Conservation (phyloP, 2,797 vertebrate genomes). For the Rhinophrynus dorsalis region DNA sequence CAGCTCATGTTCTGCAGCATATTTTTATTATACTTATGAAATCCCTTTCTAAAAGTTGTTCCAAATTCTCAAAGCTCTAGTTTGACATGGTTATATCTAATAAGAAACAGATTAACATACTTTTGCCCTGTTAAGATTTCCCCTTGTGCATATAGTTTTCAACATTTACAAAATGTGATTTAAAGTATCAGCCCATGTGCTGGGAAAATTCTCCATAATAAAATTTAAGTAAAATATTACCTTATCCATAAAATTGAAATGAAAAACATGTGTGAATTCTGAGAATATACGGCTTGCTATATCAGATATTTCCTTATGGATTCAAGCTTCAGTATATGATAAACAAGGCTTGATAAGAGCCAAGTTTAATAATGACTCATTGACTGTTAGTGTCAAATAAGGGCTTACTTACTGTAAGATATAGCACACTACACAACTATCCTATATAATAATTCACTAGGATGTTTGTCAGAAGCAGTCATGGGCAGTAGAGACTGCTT, state of each 20-base stretch:
- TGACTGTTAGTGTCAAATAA: not conserved
- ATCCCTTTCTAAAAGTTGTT: not conserved
- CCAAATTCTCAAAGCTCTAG: slow-evolving; percentile 13
- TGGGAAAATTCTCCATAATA: slow-evolving; percentile 33
- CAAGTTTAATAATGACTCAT: slow-evolving; percentile 27
- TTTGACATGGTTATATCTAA: slow-evolving; percentile 28
- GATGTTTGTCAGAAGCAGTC: too few relatives aligned
- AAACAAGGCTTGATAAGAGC: slow-evolving; percentile 29
- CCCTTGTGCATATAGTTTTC: slow-evolving; percentile 37
- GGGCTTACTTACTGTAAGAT: not conserved
- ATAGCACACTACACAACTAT: not conserved
- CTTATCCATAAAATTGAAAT: slow-evolving; percentile 36
- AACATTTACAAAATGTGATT: slow-evolving; percentile 43
- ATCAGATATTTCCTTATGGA: slow-evolving; percentile 42
- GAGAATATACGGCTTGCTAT: slow-evolving; percentile 39
- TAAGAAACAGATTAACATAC: slow-evolving; percentile 43
- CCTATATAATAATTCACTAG: not conserved
- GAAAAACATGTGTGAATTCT: slow-evolving; percentile 37
- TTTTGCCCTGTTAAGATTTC: slow-evolving; percentile 16
- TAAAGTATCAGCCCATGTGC: slow-evolving; percentile 35
- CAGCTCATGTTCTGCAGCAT: not conserved
- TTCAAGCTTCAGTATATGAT: slow-evolving; percentile 18
- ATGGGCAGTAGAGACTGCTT: too few relatives aligned
- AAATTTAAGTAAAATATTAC: slow-evolving; percentile 46
- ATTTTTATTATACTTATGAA: not conserved